Percentiles rank a stretch among this genome's conserved stretches.
phyloP scores from a whole-genome alignment of 2,113 vertebrate species.

The Paramisgurnus dabryanus region DNA sequence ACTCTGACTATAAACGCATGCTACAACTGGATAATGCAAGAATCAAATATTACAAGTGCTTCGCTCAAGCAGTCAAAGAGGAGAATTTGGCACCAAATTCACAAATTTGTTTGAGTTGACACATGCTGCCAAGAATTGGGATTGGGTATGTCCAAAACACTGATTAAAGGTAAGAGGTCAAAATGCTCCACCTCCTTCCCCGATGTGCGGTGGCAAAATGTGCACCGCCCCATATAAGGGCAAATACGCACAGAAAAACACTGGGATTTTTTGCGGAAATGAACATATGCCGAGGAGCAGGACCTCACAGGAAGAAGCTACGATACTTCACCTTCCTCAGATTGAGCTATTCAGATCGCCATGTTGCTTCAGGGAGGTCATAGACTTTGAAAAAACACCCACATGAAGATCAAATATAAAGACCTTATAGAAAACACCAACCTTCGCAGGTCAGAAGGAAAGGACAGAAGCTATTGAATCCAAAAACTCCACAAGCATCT shows the following conservation, averaged over 20 bases:
- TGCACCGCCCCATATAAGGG: background rate
- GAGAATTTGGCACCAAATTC: background rate
- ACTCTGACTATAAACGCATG: too few species aligned
- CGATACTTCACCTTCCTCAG: conserved; percentile 32
- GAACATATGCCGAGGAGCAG: conserved; percentile 25
- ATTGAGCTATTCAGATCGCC: conserved; percentile 31
- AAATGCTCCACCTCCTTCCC: conserved; percentile 41
- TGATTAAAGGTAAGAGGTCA: conserved; percentile 51
- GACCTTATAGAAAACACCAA: conserved; percentile 1
- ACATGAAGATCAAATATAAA: background rate
- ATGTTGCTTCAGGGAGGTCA: conserved; percentile 2
- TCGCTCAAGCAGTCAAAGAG: too few species aligned
- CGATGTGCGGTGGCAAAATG: too few species aligned
- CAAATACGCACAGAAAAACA: background rate
- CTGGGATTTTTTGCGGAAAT: background rate
- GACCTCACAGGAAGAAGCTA: background rate
- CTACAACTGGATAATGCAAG: too few species aligned
- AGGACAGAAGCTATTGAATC: conserved; percentile 13
- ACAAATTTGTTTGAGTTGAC: background rate
- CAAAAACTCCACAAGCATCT: background rate
- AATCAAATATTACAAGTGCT: too few species aligned
- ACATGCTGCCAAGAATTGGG: background rate
- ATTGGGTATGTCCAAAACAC: background rate
- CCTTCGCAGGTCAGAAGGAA: conserved; percentile 23
- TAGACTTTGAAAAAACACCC: background rate